A percentile compares a stretch with the other conserved stretches of the same genome.
Evolutionary conservation across 2,797 vertebrate species (phyloP).

Genomic region (Sebastes hopkinsi): DNA sequence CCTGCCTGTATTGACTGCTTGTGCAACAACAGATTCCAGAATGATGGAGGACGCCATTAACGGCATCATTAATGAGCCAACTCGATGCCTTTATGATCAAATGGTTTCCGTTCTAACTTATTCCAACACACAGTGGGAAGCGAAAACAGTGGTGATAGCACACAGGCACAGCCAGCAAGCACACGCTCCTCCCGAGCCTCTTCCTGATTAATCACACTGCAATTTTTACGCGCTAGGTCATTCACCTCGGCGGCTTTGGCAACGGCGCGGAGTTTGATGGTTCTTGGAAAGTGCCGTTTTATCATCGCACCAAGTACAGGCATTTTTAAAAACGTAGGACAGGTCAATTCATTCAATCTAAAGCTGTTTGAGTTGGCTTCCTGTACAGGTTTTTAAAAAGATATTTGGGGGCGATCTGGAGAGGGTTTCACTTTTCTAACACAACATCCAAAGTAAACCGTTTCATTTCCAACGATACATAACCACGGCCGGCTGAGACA

Average conservation of each 20-base stretch:
- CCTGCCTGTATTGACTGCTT: conserved; percentile 58
- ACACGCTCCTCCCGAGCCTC: conserved; percentile 39
- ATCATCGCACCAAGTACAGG: conserved; percentile 67
- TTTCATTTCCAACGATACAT: conserved; percentile 78
- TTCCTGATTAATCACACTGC: conserved; percentile 69
- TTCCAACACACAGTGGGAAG: conserved; percentile 69
- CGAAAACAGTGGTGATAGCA: conserved; percentile 62
- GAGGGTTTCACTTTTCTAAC: conserved; percentile 74
- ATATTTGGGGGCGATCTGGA: conserved; percentile 71
- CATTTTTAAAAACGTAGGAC: conserved; percentile 60
- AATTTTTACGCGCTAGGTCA: conserved; percentile 69
- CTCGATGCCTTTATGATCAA: conserved; percentile 69
- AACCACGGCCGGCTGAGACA: conserved; percentile 54
- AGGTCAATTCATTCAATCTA: conserved; percentile 75
- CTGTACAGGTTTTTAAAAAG: conserved; percentile 67
- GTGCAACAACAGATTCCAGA: conserved; percentile 67
- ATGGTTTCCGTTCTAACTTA: conserved; percentile 62
- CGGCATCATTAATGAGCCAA: conserved; percentile 75
- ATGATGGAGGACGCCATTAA: conserved; percentile 78
- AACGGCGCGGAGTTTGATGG: conserved; percentile 58
- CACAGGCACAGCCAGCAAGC: conserved; percentile 35
- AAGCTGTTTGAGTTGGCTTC: conserved; percentile 79
- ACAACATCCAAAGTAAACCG: conserved; percentile 79
- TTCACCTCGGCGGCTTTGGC: conserved; percentile 73
- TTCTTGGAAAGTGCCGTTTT: conserved; percentile 75